Conservation (phyloP, 2,888 invertebrate species). For the Drosophila quinaria region DNA sequence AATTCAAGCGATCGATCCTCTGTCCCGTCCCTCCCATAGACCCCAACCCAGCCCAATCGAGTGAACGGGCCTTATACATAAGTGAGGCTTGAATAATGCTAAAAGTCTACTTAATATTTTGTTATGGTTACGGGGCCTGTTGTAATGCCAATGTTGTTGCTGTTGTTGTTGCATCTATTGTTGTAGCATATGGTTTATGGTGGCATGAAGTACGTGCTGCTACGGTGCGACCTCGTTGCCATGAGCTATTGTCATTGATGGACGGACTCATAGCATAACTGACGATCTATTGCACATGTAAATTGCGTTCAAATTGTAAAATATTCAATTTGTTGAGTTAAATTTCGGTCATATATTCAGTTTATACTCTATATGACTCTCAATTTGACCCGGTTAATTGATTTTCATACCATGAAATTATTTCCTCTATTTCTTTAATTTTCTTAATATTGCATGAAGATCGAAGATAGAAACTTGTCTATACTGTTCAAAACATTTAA, state of each 20-base stretch:
- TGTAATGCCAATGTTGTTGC: slow-evolving; percentile 30
- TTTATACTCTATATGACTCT: neutral
- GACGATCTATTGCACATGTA: slow-evolving; percentile 22
- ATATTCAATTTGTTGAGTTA: slow-evolving; percentile 14
- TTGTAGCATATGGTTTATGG: slow-evolving; percentile 21
- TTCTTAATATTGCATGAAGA: neutral
- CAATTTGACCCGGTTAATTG: neutral
- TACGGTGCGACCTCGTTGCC: slow-evolving; percentile 46
- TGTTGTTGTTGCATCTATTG: neutral
- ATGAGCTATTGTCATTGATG: slow-evolving; percentile 26
- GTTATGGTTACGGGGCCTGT: slow-evolving; percentile 52
- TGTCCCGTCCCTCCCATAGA: neutral
- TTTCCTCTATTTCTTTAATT: neutral
- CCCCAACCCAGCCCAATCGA: neutral
- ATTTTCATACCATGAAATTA: neutral
- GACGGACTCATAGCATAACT: slow-evolving; percentile 29
- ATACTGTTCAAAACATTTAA: neutral
- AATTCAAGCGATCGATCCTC: slow-evolving; percentile 14
- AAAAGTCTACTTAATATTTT: slow-evolving; percentile 54
- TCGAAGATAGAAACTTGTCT: neutral
- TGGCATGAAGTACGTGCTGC: slow-evolving; percentile 46
- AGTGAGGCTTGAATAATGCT: slow-evolving; percentile 39
- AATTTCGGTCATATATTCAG: slow-evolving; percentile 9
- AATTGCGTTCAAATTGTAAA: slow-evolving; percentile 22
- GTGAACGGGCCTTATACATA: slow-evolving; percentile 13